Evolutionary conservation across 2,888 invertebrate genomes (phyloP), one percentile per base, ranked within the genome.

Genomic region (Zeuzera pyrina): DNA sequence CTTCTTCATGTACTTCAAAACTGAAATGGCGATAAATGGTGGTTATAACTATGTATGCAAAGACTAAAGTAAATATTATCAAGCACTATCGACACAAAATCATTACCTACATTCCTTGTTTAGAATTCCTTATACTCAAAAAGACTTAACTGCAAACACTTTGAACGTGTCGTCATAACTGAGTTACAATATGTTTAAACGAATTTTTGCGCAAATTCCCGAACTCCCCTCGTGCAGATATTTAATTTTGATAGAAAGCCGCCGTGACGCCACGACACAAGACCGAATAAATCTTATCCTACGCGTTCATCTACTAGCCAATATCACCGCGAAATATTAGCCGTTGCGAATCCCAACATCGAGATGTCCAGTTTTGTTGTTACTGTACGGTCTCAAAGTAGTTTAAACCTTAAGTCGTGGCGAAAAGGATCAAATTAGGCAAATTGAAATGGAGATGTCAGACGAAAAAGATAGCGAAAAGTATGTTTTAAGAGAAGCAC

Each of bases 231-330:
- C 43, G 38, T 30, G 36, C 26, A 69, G 78, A 79, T 78, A 78
- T 79, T 78, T 79, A 79, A 78, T 81, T 77, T 78, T 77, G 79
- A 81, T 81, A 81, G 66, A 61, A 61, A 71, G 59, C 64, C 65
- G 53, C 69, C 71, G 62, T 72, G 76, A 72, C 67, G 52, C 41
- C 47, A 43, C 45, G 38, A n/a, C n/a, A n/a, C n/a, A n/a, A 52
- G 51, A 48, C 52, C 64, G 59, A 70, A 78, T 81, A 79, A 77
- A 77, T 78, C 70, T 72, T 72, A 74, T 73, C 71, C 67, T 38
- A n/a, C n/a, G n/a, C n/a, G n/a, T n/a, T 54, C 52, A 67, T 68
- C 71, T 68, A 67, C 60, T 65, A 56, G 69, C 74, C 74, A 77
- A 79, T 81, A 81, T 76, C 57, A 65, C 68, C 74, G 68, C 67